phyloP scores from a whole-genome alignment of 1,140 invertebrate species.

The Trigoniulus corallinus region DNA sequence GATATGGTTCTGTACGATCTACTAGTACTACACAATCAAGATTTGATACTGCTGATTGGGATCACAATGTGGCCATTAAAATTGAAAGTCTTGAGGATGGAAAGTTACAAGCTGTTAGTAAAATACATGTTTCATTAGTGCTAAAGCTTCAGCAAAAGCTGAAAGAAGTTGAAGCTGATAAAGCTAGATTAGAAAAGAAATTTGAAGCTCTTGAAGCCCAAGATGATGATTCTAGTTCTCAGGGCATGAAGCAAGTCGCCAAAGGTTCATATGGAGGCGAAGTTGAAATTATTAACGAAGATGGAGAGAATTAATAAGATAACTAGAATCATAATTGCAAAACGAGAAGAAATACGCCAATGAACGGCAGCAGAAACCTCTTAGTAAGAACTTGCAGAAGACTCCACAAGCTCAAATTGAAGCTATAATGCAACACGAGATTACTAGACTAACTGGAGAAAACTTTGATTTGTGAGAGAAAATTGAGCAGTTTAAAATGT shows the following conservation, averaged over 20 bases:
- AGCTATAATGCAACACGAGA: slow-evolving; percentile 64
- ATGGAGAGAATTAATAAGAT: slow-evolving; percentile 73
- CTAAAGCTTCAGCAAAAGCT: slow-evolving; percentile 67
- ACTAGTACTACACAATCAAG: slow-evolving; percentile 22
- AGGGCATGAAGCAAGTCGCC: slow-evolving; percentile 52
- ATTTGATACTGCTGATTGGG: slow-evolving; percentile 19
- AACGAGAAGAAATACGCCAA: slow-evolving; percentile 67
- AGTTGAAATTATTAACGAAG: slow-evolving; percentile 63
- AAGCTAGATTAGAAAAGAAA: slow-evolving; percentile 42
- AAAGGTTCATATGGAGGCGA: slow-evolving; percentile 47
- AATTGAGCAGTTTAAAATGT: slow-evolving; percentile 50
- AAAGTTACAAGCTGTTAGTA: slow-evolving; percentile 5
- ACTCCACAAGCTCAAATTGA: slow-evolving; percentile 52
- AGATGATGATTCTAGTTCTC: slow-evolving; percentile 38
- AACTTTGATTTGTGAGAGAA: slow-evolving; percentile 64
- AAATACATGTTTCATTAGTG: slow-evolving; percentile 48
- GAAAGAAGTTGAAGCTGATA: slow-evolving; percentile 54
- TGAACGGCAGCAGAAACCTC: slow-evolving; percentile 58
- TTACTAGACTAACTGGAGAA: slow-evolving; percentile 56
- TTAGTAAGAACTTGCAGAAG: slow-evolving; percentile 39
- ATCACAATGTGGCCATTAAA: slow-evolving; percentile 11
- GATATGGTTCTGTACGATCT: slow-evolving; percentile 55
- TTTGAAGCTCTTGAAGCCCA: slow-evolving; percentile 39
- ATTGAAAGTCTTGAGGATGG: slow-evolving; percentile 1
- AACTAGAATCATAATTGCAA: slow-evolving; percentile 76